Evolutionary conservation across 2,888 invertebrate species (phyloP).

Genomic region (Caenorhabditis sp.): DNA sequence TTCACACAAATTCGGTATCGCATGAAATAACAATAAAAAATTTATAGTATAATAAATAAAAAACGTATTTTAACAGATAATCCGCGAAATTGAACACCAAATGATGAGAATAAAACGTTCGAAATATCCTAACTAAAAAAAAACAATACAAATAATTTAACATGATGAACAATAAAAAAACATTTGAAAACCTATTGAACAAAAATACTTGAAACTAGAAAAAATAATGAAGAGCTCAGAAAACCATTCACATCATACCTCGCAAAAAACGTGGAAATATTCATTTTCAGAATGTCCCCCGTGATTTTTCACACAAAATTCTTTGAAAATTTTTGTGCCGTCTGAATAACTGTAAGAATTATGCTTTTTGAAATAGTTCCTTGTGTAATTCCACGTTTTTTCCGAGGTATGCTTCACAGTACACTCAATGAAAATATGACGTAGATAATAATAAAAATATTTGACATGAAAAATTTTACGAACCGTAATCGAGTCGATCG

Average conservation of each 20-base stretch:
- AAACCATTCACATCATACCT: neutral
- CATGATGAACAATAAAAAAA: neutral
- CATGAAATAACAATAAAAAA: too few relatives aligned
- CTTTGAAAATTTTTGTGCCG: too few relatives aligned
- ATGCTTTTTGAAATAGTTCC: too few relatives aligned
- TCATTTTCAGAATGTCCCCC: too few relatives aligned
- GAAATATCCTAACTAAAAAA: neutral
- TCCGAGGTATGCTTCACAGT: too few relatives aligned
- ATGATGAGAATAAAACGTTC: neutral
- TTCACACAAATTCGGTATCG: too few relatives aligned
- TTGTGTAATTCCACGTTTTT: too few relatives aligned
- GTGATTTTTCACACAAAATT: too few relatives aligned
- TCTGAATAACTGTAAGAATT: too few relatives aligned
- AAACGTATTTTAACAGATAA: neutral
- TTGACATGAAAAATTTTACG: neutral
- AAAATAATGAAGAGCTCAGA: neutral
- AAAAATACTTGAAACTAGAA: neutral
- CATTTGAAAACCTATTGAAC: neutral
- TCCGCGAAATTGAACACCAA: neutral
- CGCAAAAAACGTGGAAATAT: too few relatives aligned
- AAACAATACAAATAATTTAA: neutral
- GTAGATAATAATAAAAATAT: neutral
- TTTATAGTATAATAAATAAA: neutral
- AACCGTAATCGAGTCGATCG: neutral
- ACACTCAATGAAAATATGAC: neutral